A percentile compares a stretch with the other conserved stretches of the same genome.
Conservation (phyloP, 2,797 vertebrate species). For the Ambastaia sidthimunki region DNA sequence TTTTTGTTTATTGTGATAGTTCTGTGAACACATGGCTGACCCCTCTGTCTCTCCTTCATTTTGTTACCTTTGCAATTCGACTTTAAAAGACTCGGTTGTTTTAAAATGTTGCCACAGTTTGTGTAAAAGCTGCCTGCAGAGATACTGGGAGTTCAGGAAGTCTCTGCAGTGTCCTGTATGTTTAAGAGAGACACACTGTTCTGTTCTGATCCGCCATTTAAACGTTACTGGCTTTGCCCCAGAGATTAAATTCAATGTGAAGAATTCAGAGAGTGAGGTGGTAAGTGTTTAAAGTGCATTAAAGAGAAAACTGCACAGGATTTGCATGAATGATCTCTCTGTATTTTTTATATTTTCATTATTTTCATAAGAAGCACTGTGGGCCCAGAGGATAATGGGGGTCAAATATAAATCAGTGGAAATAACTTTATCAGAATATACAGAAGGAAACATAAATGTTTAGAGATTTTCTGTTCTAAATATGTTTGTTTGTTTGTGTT, state of each 20-base stretch:
- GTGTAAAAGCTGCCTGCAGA: conserved; percentile 40
- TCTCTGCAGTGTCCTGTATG: conserved; percentile 49
- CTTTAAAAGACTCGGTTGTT: conserved; percentile 23
- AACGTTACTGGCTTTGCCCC: not conserved
- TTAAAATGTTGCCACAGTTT: conserved; percentile 46
- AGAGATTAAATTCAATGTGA: not conserved
- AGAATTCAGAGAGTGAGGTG: not conserved
- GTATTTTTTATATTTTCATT: no score
- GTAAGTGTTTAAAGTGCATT: not conserved
- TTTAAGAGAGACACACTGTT: conserved; percentile 13
- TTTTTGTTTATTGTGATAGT: not conserved
- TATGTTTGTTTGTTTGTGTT: not conserved
- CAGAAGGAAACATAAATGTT: not conserved
- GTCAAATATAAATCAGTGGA: conserved; percentile 23
- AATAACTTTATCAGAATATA: not conserved
- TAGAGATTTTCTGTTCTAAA: not conserved
- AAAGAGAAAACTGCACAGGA: not conserved
- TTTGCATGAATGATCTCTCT: not conserved
- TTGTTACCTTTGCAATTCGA: conserved; percentile 30
- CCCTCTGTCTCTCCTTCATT: not conserved
- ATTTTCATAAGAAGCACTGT: not conserved
- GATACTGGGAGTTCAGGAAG: conserved; percentile 44
- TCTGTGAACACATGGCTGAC: conserved; percentile 16
- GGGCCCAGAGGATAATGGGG: conserved; percentile 25
- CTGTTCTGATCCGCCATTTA: conserved; percentile 18